Percentiles rank a stretch among this genome's conserved stretches.
Conservation (phyloP, 1,140 invertebrate species). For the Forficula auricularia region DNA sequence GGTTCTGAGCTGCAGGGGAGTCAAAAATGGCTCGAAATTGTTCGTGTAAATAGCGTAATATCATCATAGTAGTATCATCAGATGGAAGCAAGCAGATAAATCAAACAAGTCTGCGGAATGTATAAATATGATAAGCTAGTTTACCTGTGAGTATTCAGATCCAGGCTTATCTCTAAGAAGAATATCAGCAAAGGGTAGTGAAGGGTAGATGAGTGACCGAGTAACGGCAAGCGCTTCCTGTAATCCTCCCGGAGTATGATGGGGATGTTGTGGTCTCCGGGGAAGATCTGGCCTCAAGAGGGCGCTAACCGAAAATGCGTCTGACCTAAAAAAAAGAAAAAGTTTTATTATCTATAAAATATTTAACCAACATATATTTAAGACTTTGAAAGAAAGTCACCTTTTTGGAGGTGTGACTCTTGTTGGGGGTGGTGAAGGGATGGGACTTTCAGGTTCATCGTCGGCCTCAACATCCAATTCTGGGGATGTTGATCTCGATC, state of each 20-base stretch:
- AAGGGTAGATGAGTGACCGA: slow-evolving; percentile 40
- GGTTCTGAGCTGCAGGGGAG: too few relatives aligned
- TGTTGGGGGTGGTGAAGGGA: slow-evolving; percentile 30
- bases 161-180: slow-evolving; percentile 5
- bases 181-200: slow-evolving; percentile 20
- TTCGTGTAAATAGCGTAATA: too few relatives aligned
- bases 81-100: too few relatives aligned
- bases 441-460: slow-evolving; percentile 27
- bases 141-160: too few relatives aligned
- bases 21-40: too few relatives aligned
- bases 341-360: slow-evolving; percentile 18
- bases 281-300: slow-evolving; percentile 56
- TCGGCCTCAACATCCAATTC: slow-evolving; percentile 43
- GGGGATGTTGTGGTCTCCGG: slow-evolving; percentile 22
- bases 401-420: slow-evolving; percentile 21
- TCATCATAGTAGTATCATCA: too few relatives aligned
- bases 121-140: too few relatives aligned
- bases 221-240: slow-evolving; percentile 21
- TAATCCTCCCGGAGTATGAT: too few relatives aligned
- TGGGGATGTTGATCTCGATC: slow-evolving; percentile 40
- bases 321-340: slow-evolving; percentile 32
- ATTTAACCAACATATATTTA: slow-evolving; percentile 17
- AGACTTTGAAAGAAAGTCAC: slow-evolving; percentile 17
- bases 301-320: slow-evolving; percentile 61
- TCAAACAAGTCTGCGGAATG: too few relatives aligned